Evolutionary conservation across 2,888 invertebrate genomes (phyloP), one percentile per base, ranked within the genome.

Genomic region (Esperia sulphurella): DNA sequence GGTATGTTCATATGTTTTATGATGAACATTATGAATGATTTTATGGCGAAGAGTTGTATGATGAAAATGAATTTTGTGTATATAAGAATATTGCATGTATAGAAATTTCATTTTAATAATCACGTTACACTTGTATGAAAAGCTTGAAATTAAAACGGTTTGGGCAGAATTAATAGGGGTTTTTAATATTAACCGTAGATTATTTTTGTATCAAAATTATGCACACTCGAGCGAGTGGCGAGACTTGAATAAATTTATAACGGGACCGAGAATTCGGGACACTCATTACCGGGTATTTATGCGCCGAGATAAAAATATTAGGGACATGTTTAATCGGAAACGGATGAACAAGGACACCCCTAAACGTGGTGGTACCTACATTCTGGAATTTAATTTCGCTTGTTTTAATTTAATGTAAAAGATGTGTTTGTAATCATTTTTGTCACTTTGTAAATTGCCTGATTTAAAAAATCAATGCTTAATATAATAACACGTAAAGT

Each of bases 231-330:
- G 67, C 65, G 70, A 64, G 70, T 73, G 61, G 35, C 35, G 71
- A 72, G 78, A 83, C 83, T 87, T 82, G 83, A 83, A 88, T 87
- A 84, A 86, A 88, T 21, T 88, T 84, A 79, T 79, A 79, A 75
- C 72, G 70, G 73, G 21, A 21, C 67, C 74, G 86, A 85, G 83
- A 87, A 86, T 86, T 81, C 78, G 65, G 77, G 82, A 69, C 71
- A 63, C 88, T 89, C 89, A 88, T 89, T 89, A 88, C 82, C 62
- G 77, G 55, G 84, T 88, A 88, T 89, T 89, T 89, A 88, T 88
- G 87, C 76, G 81, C 75, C 65, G 71, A 88, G 88, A 89, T 89
- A 89, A 89, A 88, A 89, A 88, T 89, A 87, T 88, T 87, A 86
- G 88, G 89, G 88, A 84, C 84, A 83, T 73, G 59, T 77, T 81